Conservation (phyloP, 2,113 vertebrate species). For the Corythaixoides concolor region DNA sequence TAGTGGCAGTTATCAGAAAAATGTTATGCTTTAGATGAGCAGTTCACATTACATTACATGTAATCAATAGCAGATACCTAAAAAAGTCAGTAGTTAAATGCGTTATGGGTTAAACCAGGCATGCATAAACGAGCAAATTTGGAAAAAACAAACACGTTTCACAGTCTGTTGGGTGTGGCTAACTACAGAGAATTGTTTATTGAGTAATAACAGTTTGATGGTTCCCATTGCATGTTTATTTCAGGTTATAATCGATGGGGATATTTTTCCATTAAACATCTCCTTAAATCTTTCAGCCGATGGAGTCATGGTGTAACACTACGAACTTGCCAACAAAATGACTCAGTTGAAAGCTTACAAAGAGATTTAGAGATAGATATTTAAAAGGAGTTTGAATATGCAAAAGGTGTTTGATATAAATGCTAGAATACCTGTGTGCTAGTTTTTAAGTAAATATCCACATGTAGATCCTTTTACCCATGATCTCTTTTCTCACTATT, state of each 20-base stretch:
- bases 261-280: background rate
- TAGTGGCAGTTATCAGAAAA: background rate
- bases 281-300: background rate
- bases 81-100: background rate
- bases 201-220: background rate
- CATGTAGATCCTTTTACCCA: background rate
- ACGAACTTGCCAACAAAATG: background rate
- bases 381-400: background rate
- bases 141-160: background rate
- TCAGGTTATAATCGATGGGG: background rate
- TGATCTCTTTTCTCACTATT: background rate
- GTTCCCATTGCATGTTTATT: background rate
- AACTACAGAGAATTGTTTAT: background rate
- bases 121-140: background rate
- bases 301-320: background rate
- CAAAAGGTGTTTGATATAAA: background rate
- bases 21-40: background rate
- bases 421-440: background rate
- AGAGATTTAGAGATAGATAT: background rate
- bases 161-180: background rate
- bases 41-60: background rate
- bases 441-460: background rate
- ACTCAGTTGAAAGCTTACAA: background rate
- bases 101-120: background rate
- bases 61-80: background rate